Conservation (phyloP, 2,113 vertebrate species). For the Ageneiosus marmoratus region DNA sequence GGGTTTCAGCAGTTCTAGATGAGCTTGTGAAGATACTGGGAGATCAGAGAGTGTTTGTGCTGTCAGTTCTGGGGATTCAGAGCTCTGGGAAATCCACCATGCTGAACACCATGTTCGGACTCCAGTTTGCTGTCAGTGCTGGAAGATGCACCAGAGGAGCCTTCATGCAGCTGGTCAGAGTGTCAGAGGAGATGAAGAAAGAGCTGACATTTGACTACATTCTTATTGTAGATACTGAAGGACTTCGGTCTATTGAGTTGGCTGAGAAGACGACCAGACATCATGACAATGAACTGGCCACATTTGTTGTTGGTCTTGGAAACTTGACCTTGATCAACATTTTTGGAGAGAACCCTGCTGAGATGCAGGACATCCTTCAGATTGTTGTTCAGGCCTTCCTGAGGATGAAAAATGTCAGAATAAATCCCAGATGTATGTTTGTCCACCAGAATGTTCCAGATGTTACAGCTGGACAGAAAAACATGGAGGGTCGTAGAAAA, state of each 20-base stretch:
- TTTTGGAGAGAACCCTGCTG: constrained; percentile 68
- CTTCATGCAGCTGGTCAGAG: constrained; percentile 71
- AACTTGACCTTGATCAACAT: constrained; percentile 70
- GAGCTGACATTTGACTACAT: constrained; percentile 59
- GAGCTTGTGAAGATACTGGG: constrained; percentile 69
- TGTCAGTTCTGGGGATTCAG: constrained; percentile 77
- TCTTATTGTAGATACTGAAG: constrained; percentile 71
- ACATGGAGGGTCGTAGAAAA: constrained; percentile 54
- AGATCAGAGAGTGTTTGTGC: constrained; percentile 74
- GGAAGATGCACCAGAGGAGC: constrained; percentile 76
- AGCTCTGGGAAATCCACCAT: constrained; percentile 78
- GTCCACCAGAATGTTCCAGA: constrained; percentile 72
- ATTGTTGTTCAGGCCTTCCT: constrained; percentile 67
- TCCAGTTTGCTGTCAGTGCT: constrained; percentile 79
- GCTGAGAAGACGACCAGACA: constrained; percentile 55
- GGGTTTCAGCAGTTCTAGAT: constrained; percentile 75
- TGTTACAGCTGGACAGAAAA: constrained; percentile 63
- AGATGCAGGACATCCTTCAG: constrained; percentile 70
- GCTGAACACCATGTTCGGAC: no score
- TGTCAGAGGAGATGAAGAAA: constrained; percentile 43
- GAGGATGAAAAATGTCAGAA: constrained; percentile 68
- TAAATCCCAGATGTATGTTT: constrained; percentile 71
- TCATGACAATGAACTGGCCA: constrained; percentile 55
- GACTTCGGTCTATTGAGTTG: constrained; percentile 62
- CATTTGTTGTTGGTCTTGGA: constrained; percentile 68